Evolutionary conservation across 2,888 invertebrate genomes (phyloP).

Genomic region (Lagria hirta): DNA sequence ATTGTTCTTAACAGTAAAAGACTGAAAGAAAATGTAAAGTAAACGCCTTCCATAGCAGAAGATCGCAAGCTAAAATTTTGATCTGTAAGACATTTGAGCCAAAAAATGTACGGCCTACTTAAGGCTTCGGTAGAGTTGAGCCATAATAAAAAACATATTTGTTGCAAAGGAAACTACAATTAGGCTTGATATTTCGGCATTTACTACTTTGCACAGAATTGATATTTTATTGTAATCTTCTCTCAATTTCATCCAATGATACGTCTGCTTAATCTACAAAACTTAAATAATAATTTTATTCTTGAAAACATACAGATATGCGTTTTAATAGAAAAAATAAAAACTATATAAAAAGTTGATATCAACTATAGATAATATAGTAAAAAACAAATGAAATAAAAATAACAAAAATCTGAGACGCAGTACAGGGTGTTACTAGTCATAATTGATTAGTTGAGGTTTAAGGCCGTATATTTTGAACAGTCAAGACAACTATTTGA

Average conservation of each 20-base stretch:
- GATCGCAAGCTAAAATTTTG: conserved; percentile 49
- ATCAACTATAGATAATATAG: too few species aligned
- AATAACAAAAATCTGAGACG: too few species aligned
- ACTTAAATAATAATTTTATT: conserved; percentile 1
- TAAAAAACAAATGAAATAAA: too few species aligned
- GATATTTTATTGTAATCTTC: conserved; percentile 66
- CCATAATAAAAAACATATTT: conserved; percentile 70
- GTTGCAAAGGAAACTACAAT: conserved; percentile 66
- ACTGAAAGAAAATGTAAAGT: conserved; percentile 49
- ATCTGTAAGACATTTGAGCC: background rate
- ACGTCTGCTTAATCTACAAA: conserved; percentile 60
- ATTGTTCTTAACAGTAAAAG: conserved; percentile 42
- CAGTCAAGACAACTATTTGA: too few species aligned
- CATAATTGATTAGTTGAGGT: too few species aligned
- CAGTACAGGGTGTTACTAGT: too few species aligned
- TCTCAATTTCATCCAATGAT: conserved; percentile 66
- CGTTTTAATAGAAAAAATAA: too few species aligned
- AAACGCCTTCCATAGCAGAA: conserved; percentile 52
- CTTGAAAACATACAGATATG: background rate
- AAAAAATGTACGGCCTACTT: conserved; percentile 54
- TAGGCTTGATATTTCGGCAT: conserved; percentile 62
- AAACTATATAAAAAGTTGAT: too few species aligned
- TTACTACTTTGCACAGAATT: conserved; percentile 62
- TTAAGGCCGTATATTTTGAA: too few species aligned
- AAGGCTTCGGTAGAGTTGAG: conserved; percentile 66